phyloP scores from a whole-genome alignment of 2,888 invertebrate genomes.

The Panopea generosa region DNA sequence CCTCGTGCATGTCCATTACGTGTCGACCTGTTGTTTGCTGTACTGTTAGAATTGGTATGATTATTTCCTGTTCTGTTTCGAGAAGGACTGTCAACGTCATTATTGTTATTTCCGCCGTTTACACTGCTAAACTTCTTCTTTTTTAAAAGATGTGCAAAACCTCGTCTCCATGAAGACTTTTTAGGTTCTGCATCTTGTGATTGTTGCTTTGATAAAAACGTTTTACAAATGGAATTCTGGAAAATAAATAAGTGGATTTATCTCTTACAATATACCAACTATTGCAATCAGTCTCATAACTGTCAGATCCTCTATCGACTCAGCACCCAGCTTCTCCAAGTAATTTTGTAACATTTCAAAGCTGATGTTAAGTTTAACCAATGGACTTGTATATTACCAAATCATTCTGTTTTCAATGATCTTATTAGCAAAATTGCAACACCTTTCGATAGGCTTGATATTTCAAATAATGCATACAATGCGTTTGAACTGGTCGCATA shows the following conservation, averaged over 20 bases:
- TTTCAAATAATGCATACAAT: too few species aligned
- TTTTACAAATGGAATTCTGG: slow-evolving; percentile 68
- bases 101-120: slow-evolving; percentile 67
- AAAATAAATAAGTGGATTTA: slow-evolving; percentile 26
- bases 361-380: too few species aligned
- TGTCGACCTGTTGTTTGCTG: slow-evolving; percentile 30
- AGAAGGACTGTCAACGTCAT: slow-evolving; percentile 72
- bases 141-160: slow-evolving; percentile 79
- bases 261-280: background rate
- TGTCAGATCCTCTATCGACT: too few species aligned
- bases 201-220: slow-evolving; percentile 60
- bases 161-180: slow-evolving; percentile 76
- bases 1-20: slow-evolving; percentile 63
- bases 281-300: background rate
- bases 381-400: too few species aligned
- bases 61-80: slow-evolving; percentile 67
- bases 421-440: too few species aligned
- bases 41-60: slow-evolving; percentile 20
- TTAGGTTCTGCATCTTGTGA: slow-evolving; percentile 63
- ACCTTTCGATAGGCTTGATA: too few species aligned
- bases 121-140: slow-evolving; percentile 68
- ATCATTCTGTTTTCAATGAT: too few species aligned
- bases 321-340: too few species aligned
- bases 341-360: too few species aligned
- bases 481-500: too few species aligned